Evolutionary conservation across 2,113 vertebrate species (phyloP).

Genomic region (Connochaetes taurinus): DNA sequence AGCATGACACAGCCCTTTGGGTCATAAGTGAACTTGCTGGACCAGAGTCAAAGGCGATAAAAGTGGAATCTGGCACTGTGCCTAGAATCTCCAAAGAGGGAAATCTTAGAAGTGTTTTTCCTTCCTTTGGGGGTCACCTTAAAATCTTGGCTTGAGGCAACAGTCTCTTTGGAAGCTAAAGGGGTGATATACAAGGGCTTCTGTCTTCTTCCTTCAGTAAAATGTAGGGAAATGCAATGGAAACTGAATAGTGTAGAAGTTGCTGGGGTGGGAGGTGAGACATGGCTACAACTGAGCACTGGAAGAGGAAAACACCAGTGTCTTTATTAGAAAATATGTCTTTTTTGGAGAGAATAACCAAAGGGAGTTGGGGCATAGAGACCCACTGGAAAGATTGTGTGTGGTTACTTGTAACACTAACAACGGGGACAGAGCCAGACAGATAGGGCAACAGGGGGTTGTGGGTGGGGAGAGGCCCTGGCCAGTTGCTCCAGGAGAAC

Average conservation of each 20-base stretch:
- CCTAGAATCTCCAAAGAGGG: conserved; percentile 23
- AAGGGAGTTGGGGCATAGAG: background rate
- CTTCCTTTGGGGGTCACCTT: conserved; percentile 22
- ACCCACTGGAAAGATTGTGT: background rate
- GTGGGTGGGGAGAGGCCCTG: background rate
- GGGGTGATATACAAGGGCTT: background rate
- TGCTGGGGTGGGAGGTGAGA: background rate
- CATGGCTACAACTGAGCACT: background rate
- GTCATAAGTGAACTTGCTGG: background rate
- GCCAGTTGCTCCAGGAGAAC: background rate
- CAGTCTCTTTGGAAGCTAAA: background rate
- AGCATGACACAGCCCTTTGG: background rate
- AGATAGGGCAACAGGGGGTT: background rate
- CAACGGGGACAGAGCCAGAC: background rate
- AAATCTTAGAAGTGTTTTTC: conserved; percentile 17
- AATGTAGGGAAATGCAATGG: background rate
- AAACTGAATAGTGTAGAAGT: background rate
- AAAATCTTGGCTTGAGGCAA: conserved; percentile 15
- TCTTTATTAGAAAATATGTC: background rate
- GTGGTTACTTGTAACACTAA: background rate
- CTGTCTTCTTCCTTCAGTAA: background rate
- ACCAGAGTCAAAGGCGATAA: background rate
- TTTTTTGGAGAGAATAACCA: background rate
- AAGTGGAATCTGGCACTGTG: background rate
- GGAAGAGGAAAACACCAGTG: background rate